These are phyloP conservation scores for Halichoeres trimaculatus DNA, from an alignment of 2,113 vertebrate genomes.

Conservation along the genomic window DNA sequence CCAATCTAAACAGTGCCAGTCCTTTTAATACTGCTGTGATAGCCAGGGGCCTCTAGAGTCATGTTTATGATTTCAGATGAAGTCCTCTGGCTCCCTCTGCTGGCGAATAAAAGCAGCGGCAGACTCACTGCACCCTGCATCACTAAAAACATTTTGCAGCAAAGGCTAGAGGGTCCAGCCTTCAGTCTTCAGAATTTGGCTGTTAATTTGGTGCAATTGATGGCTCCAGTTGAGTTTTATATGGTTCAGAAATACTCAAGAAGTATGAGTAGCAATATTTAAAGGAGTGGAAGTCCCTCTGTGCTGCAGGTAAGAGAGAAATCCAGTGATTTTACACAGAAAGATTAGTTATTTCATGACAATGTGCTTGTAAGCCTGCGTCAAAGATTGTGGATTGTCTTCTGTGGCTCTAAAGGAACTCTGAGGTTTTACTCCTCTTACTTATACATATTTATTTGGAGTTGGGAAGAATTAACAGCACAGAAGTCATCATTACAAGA, in stretches of 20 bases:
- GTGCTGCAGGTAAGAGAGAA: conserved; percentile 18
- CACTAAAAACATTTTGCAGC: conserved; percentile 14
- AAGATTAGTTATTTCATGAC: conserved; percentile 11
- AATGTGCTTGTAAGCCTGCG: not conserved
- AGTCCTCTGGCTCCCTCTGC: conserved; percentile 58
- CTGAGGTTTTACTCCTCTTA: not conserved
- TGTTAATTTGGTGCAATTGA: conserved; percentile 14
- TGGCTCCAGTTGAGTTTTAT: not conserved
- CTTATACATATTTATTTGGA: not conserved
- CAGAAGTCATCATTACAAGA: conserved; percentile 11
- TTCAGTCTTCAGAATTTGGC: conserved; percentile 20
- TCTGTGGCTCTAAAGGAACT: conserved; percentile 6
- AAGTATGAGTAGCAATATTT: conserved; percentile 64
- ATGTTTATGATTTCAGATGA: conserved; percentile 17
- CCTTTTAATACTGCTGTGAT: conserved; percentile 7
- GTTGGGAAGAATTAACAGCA: conserved; percentile 1
- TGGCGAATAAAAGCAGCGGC: conserved; percentile 36
- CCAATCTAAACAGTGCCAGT: conserved; percentile 63
- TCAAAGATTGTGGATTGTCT: not conserved
- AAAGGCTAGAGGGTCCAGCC: not conserved
- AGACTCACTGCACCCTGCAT: not conserved
- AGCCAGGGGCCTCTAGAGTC: not conserved
- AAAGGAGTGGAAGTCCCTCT: not conserved
- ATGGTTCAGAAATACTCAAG: not conserved
- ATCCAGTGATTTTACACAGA: not conserved